These are phyloP conservation scores for Melospiza georgiana DNA, from an alignment of 2,113 vertebrate genomes.

Conservation along the genomic window DNA sequence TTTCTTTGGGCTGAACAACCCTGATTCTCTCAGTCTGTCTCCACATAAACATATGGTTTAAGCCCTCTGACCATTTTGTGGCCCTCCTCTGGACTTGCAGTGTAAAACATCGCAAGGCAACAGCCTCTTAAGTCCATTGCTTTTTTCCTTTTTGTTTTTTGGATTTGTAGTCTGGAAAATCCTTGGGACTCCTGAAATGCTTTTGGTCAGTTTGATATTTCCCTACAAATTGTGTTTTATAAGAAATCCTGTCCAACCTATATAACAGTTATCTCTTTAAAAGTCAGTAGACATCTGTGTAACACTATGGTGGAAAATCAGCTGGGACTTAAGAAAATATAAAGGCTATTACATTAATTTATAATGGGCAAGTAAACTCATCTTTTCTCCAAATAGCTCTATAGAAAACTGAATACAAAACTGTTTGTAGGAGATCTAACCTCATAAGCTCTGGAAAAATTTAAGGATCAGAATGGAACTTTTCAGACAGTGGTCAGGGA, in stretches of 20 bases:
- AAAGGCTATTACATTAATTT: not conserved
- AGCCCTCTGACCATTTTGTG: not conserved
- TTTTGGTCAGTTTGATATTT: conserved; percentile 62
- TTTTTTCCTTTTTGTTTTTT: not conserved
- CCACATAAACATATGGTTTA: not conserved
- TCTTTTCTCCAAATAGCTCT: not conserved
- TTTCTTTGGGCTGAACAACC: not conserved
- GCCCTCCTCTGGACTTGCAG: not conserved
- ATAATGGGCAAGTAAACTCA: not conserved
- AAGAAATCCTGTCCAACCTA: not conserved
- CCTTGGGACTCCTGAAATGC: conserved; percentile 53
- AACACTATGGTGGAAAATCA: not conserved
- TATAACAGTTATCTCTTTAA: not conserved
- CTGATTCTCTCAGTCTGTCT: not conserved
- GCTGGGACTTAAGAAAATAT: not conserved
- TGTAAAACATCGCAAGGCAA: not conserved
- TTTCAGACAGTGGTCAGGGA: not conserved
- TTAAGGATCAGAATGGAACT: not conserved
- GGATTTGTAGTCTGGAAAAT: conserved; percentile 47
- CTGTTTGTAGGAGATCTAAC: not conserved
- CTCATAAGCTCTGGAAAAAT: not conserved
- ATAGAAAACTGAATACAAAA: not conserved
- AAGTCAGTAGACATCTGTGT: not conserved
- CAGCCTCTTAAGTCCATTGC: not conserved
- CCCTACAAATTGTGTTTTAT: conserved; percentile 19